These are phyloP conservation scores for Panthera uncia DNA, from an alignment of 2,113 vertebrate species.

Conservation along the genomic window DNA sequence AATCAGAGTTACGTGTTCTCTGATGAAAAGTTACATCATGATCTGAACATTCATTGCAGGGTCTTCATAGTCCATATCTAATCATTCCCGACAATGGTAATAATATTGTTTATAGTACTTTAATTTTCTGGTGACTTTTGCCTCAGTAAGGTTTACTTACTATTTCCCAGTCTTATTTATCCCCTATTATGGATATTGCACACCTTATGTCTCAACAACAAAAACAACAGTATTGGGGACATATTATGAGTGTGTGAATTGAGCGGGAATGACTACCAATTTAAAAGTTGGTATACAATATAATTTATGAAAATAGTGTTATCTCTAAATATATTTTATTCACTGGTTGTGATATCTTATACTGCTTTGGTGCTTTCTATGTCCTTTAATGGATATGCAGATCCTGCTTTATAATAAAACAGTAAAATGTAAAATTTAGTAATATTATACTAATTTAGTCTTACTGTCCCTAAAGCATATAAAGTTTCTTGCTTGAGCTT, in stretches of 20 bases:
- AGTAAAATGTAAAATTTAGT: background rate
- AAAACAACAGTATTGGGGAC: background rate
- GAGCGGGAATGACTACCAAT: background rate
- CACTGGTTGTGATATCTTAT: background rate
- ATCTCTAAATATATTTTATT: background rate
- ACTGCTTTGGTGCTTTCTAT: background rate
- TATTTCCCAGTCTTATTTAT: background rate
- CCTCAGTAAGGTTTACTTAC: background rate
- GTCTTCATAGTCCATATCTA: background rate
- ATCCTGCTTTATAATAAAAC: background rate
- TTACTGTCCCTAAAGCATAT: background rate
- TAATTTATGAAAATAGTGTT: background rate
- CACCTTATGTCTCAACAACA: background rate
- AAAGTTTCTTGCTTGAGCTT: background rate
- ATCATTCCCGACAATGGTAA: background rate
- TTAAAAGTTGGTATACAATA: background rate
- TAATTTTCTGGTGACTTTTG: background rate
- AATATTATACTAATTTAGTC: background rate
- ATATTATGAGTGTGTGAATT: background rate
- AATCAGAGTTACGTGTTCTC: background rate
- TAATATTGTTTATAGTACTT: background rate
- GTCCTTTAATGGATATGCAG: background rate
- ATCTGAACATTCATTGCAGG: background rate
- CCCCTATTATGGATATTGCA: background rate
- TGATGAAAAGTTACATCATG: background rate